phyloP scores from a whole-genome alignment of 2,113 vertebrate species.

The Sialia sialis region DNA sequence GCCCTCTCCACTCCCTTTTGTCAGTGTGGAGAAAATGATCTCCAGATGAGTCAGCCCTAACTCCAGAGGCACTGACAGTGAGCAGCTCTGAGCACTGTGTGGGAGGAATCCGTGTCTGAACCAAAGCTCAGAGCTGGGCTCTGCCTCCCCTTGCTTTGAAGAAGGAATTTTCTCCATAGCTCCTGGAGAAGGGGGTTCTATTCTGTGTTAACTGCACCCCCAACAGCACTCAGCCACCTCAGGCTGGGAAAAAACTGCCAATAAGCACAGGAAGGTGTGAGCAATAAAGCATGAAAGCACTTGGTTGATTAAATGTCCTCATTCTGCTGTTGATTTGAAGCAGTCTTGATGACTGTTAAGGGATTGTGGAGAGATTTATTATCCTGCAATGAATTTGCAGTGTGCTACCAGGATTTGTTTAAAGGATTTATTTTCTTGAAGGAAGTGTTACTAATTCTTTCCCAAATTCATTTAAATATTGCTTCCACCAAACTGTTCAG shows the following conservation, averaged over 20 bases:
- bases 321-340: neutral
- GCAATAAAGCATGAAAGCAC: neutral
- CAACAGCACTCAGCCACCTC: neutral
- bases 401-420: neutral
- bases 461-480: neutral
- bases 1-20: slow-evolving; percentile 1
- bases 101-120: slow-evolving; percentile 3
- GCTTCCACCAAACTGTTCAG: neutral
- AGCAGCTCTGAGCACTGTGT: neutral
- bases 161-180: neutral
- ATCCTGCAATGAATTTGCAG: neutral
- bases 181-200: neutral
- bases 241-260: neutral
- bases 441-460: neutral
- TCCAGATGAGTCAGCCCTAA: slow-evolving; percentile 48
- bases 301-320: neutral
- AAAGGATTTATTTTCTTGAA: neutral
- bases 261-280: neutral
- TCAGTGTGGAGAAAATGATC: slow-evolving; percentile 36
- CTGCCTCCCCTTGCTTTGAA: neutral
- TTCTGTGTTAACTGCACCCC: neutral
- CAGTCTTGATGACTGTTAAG: neutral
- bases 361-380: neutral
- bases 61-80: neutral
- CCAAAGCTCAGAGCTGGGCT: neutral